Conservation (phyloP, 1,140 invertebrate genomes). For the Ceratina australensis region DNA sequence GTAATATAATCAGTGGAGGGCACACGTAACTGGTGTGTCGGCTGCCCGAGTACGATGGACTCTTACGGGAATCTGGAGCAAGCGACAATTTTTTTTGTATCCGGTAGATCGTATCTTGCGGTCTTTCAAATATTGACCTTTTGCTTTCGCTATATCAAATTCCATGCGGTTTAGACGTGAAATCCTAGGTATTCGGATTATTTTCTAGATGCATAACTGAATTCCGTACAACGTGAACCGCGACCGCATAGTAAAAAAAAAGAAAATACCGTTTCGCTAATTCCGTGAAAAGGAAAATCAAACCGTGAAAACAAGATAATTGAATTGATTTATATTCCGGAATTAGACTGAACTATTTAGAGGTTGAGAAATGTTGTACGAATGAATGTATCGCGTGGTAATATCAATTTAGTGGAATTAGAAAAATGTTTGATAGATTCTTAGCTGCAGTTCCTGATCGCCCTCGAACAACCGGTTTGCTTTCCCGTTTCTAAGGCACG, state of each 20-base stretch:
- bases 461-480: conserved; percentile 48
- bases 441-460: conserved; percentile 38
- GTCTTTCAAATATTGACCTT: background rate
- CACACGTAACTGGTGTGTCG: conserved; percentile 61
- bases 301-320: too few relatives aligned
- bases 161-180: background rate
- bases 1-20: conserved; percentile 55
- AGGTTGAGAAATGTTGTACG: too few relatives aligned
- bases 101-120: background rate
- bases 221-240: background rate
- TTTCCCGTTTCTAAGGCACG: conserved; percentile 47
- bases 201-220: background rate
- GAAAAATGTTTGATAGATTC: conserved; percentile 33
- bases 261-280: too few relatives aligned
- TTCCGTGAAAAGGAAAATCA: too few relatives aligned
- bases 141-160: background rate
- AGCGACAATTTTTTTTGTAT: conserved; percentile 59
- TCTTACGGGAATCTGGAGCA: conserved; percentile 69
- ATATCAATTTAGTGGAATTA: background rate
- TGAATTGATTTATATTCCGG: too few relatives aligned
- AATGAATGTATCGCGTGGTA: background rate
- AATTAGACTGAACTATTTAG: too few relatives aligned
- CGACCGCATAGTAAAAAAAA: background rate
- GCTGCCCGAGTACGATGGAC: conserved; percentile 39
- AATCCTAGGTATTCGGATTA: background rate